A percentile compares a stretch with the other conserved stretches of the same genome.
phyloP scores from a whole-genome alignment of 2,888 invertebrate genomes.

The Tipula lateralis region DNA sequence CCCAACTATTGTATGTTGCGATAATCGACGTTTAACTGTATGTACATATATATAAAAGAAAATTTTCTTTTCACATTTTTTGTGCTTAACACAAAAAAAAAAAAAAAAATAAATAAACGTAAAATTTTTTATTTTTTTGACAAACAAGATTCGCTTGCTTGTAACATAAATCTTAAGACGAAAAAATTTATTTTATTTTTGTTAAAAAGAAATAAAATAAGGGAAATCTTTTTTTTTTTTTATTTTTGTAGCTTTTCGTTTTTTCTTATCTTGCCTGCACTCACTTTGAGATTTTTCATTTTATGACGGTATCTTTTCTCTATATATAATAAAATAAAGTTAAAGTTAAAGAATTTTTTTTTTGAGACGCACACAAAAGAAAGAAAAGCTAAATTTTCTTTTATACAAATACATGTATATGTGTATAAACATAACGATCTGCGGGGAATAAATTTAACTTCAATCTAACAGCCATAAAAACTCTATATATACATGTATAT shows the following conservation, averaged over 20 bases:
- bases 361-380: background rate
- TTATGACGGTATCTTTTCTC: constrained; percentile 30
- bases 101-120: constrained; percentile 7
- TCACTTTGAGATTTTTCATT: constrained; percentile 30
- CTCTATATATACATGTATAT: background rate
- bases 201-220: constrained; percentile 28
- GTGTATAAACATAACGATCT: background rate
- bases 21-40: no score
- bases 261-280: constrained; percentile 30
- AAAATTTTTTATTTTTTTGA: constrained; percentile 20
- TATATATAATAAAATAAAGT: constrained; percentile 25
- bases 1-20: no score
- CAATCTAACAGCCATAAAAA: constrained; percentile 24
- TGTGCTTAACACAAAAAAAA: background rate
- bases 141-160: constrained; percentile 29
- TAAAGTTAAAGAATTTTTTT: constrained; percentile 3
- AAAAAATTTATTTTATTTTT: constrained; percentile 2
- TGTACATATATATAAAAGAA: no score
- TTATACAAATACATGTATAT: background rate
- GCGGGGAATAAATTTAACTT: constrained; percentile 26
- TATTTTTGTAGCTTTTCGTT: constrained; percentile 27
- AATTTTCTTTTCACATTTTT: background rate
- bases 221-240: constrained; percentile 24
- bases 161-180: constrained; percentile 28
- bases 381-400: background rate